Base-by-base conservation (phyloP, 2,888 invertebrate species). In the Notodonta ziczac region DNA sequence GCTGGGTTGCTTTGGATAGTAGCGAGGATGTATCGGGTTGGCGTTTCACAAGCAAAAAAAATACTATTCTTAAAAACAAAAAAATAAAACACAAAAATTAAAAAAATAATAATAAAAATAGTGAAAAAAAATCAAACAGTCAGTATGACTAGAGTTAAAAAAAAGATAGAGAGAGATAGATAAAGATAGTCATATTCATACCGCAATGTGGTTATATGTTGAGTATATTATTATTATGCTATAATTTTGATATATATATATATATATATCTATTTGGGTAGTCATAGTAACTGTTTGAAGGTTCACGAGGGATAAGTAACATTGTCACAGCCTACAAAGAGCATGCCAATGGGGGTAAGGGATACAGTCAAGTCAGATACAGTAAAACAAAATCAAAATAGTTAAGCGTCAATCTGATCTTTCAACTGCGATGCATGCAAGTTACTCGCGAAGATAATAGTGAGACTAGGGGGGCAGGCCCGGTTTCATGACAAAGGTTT, bases 231-330 rank as follows among this genome's bases (percentile, higher is more conserved):
- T 74, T 72, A 72, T 72, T 24, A 24, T 24, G 1, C 79, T 72
- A 72, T 55, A 52, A 24, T 40, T 70, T 67, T 76, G 74, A 75
- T 73, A n/a, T n/a, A n/a, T n/a, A n/a, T n/a, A n/a, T n/a, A n/a
- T n/a, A n/a, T n/a, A n/a, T n/a, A n/a, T n/a, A 74, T 73, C 57
- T 77, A 77, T 77, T 70, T 76, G 79, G 81, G 76, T 86, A 91
- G 91, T 91, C 93, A 93, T 91, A 93, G 83, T 88, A 83, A 92
- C 93, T 92, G 93, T 92, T 93, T 91, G 93, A 88, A 80, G 85
- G 77, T 77, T 72, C 82, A 84, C 83, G 90, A 90, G 92, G 92
- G 91, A 90, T 91, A 91, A 93, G 92, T 92, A 89, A 89, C 88
- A 88, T 89, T 76, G 87, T 92, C 89, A 90, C 92, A 92, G 92